Evolutionary conservation across 2,888 invertebrate genomes (phyloP).

Genomic region (Odontocolon sp.): DNA sequence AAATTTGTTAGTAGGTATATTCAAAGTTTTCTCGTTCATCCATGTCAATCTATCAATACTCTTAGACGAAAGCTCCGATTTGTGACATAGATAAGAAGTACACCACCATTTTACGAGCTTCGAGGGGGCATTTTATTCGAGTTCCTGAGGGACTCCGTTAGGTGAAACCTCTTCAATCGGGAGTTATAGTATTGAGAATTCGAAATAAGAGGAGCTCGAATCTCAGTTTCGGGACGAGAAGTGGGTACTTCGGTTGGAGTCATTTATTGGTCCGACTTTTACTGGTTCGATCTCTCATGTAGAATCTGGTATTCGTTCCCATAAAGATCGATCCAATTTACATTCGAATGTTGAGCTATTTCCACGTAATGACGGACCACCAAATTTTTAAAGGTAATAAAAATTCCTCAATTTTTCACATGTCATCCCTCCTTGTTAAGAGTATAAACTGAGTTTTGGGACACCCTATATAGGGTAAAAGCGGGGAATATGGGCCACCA

Average conservation of each 20-base stretch:
- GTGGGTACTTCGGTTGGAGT: not conserved
- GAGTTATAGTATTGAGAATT: conserved; percentile 13
- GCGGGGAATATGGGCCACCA: too few relatives aligned
- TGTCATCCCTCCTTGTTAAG: too few relatives aligned
- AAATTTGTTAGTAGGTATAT: too few relatives aligned
- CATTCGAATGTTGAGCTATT: too few relatives aligned
- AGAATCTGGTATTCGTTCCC: too few relatives aligned
- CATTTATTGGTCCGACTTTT: not conserved
- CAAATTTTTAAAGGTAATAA: too few relatives aligned
- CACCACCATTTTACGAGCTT: not conserved
- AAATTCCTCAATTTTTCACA: too few relatives aligned
- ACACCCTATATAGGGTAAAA: too few relatives aligned
- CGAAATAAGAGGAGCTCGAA: conserved; percentile 33
- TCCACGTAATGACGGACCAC: too few relatives aligned
- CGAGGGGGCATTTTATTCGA: not conserved
- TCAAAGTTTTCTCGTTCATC: too few relatives aligned
- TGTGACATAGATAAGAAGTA: not conserved
- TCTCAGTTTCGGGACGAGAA: conserved; percentile 11
- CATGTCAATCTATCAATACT: not conserved
- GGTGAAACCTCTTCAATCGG: not conserved
- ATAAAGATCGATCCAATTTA: too few relatives aligned
- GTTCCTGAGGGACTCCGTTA: not conserved
- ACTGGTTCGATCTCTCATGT: not conserved
- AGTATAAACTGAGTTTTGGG: too few relatives aligned
- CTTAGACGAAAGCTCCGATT: not conserved